phyloP scores from a whole-genome alignment of 2,113 vertebrate genomes.

The Pomatorhinus ruficollis region DNA sequence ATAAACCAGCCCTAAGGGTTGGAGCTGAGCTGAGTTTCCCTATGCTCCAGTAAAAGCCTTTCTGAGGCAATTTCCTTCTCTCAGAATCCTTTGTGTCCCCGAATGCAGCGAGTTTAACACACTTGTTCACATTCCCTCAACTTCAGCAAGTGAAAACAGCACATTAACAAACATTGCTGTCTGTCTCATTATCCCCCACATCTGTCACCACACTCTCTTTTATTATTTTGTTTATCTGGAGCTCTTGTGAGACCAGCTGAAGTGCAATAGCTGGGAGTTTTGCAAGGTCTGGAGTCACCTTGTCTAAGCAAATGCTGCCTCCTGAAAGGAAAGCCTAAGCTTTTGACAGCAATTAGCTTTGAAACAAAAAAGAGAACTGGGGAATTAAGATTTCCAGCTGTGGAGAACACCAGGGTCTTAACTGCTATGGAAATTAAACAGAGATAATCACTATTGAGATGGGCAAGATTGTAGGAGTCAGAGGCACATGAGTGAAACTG shows the following conservation, averaged over 20 bases:
- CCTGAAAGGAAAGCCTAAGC: background rate
- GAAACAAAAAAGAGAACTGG: background rate
- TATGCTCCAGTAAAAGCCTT: background rate
- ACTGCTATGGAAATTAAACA: slow-evolving; percentile 23
- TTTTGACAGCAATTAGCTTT: slow-evolving; percentile 31
- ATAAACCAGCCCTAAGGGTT: background rate
- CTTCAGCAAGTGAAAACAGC: background rate
- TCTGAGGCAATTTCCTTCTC: background rate
- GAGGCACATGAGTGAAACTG: background rate
- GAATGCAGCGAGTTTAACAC: background rate
- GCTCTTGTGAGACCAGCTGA: background rate
- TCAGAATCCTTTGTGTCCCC: background rate
- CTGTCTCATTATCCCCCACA: background rate
- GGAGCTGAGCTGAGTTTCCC: background rate
- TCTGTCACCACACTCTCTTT: slow-evolving; percentile 6
- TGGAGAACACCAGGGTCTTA: background rate
- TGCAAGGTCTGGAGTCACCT: slow-evolving; percentile 29
- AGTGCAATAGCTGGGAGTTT: background rate
- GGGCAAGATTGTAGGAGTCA: background rate
- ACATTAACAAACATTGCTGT: background rate
- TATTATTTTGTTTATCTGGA: slow-evolving; percentile 47
- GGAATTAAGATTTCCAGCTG: slow-evolving; percentile 14
- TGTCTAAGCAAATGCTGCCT: background rate
- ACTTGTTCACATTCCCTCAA: background rate
- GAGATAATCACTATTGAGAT: background rate